phyloP scores from a whole-genome alignment of 2,113 vertebrate genomes.

The Indri indri region DNA sequence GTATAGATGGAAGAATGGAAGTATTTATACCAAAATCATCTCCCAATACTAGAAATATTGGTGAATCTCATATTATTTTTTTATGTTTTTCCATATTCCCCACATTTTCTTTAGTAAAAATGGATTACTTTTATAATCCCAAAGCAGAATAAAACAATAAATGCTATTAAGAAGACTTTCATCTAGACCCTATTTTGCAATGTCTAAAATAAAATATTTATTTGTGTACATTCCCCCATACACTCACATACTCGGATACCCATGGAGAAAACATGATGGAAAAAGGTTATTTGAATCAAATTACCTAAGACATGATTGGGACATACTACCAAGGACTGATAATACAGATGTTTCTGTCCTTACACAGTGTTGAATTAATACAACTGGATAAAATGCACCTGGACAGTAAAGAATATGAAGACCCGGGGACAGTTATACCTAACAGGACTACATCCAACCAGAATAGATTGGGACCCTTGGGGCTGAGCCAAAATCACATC shows the following conservation, averaged over 20 bases:
- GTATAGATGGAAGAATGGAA: slow-evolving; percentile 18
- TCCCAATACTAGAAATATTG: background rate
- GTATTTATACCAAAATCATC: background rate
- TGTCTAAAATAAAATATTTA: background rate
- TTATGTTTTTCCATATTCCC: slow-evolving; percentile 12
- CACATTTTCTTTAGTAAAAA: slow-evolving; percentile 36
- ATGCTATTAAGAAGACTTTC: background rate
- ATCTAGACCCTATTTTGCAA: background rate
- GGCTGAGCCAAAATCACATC: slow-evolving; percentile 47
- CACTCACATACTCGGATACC: background rate
- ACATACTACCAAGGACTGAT: background rate
- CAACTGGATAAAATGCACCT: background rate
- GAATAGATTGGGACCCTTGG: background rate
- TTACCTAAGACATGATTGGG: background rate
- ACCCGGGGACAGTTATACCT: background rate
- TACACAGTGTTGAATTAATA: background rate
- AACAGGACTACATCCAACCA: background rate
- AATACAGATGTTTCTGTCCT: background rate
- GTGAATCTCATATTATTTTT: slow-evolving; percentile 26
- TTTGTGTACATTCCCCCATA: background rate
- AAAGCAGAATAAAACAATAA: background rate
- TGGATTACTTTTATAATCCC: background rate
- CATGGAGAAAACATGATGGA: background rate
- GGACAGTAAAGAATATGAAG: background rate
- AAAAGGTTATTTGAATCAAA: slow-evolving; percentile 38